A percentile compares a stretch with the other conserved stretches of the same genome.
Conservation (phyloP, 2,888 invertebrate genomes). For the Ecdyonurus torrentis region DNA sequence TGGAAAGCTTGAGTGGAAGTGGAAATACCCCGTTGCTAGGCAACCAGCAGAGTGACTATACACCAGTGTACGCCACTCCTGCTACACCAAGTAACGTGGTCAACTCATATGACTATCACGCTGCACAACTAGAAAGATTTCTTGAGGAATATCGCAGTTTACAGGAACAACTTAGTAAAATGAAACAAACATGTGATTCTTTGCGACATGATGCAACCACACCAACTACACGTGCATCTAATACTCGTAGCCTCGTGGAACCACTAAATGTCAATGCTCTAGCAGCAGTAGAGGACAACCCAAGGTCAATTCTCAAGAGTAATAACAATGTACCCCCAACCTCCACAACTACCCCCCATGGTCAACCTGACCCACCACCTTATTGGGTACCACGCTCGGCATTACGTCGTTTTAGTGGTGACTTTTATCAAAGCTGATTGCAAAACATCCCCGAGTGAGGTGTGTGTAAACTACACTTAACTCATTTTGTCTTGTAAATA, state of each 20-base stretch:
- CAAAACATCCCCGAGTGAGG: not conserved
- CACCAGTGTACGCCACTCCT: constrained; percentile 6
- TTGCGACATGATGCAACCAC: not conserved
- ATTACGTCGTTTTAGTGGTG: not conserved
- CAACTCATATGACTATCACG: constrained; percentile 54
- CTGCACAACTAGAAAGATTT: constrained; percentile 61
- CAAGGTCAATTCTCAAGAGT: not conserved
- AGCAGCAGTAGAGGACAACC: not conserved
- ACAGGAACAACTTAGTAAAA: constrained; percentile 58
- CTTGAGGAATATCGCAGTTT: constrained; percentile 61
- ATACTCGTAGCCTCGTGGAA: not conserved
- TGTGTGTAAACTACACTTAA: no score
- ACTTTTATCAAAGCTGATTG: constrained; percentile 1
- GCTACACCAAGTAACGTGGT: constrained; percentile 23
- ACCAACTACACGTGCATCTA: not conserved
- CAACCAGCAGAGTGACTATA: not conserved
- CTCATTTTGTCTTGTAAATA: no score
- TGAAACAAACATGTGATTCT: constrained; percentile 33
- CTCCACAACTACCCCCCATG: not conserved
- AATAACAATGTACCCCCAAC: not conserved
- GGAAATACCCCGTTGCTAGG: not conserved
- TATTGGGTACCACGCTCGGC: not conserved
- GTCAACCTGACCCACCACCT: not conserved
- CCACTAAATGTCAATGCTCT: not conserved
- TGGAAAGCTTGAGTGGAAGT: constrained; percentile 18